Evolutionary conservation across 2,113 vertebrate genomes (phyloP), one percentile per base, ranked within the genome.

Genomic region (Chloroceryle aenea): DNA sequence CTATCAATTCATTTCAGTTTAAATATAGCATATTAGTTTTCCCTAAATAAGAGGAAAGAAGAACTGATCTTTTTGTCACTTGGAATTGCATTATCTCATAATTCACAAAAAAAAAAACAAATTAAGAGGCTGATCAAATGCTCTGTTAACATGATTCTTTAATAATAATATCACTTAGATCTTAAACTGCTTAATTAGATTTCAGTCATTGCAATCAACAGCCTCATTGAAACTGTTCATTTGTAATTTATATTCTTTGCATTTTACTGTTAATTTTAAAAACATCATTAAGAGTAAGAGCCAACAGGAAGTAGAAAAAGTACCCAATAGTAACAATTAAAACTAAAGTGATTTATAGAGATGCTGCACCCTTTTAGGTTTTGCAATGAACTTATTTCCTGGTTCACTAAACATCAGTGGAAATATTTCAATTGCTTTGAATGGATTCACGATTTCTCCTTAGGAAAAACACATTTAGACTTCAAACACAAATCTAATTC

Each of bases 131-230:
- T 85, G 97, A 96, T 97, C 97, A 95, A 91, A 95, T 34, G 89
- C 82, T 83, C 94, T 85, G 93, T 88, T 90, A 97, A 97, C 36
- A 75, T 59, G 69, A 97, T 81, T 69, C 94, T 96, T 95, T 94
- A 97, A 96, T 97, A 96, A 97, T 93, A 95, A 85, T 95, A 97
- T 97, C 96, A 85, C 95, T 97, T 90, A 96, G 93, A 89, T 97
- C 90, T 96, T 96, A 96, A 94, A 88, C 85, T 67, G 95, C 97
- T 96, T 98, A 97, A 98, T 98, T 97, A 97, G 95, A 97, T 97
- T 95, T 96, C 94, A 85, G 97, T 96, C 90, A 97, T 95, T 94
- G 90, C 93, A 97, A 97, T 97, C 97, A 93, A 96, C 94, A 77
- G 93, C 95, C 95, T 98, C 97, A 96, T 97, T 97, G 92, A 97